phyloP scores from a whole-genome alignment of 2,797 vertebrate species.

The Todus mexicanus region DNA sequence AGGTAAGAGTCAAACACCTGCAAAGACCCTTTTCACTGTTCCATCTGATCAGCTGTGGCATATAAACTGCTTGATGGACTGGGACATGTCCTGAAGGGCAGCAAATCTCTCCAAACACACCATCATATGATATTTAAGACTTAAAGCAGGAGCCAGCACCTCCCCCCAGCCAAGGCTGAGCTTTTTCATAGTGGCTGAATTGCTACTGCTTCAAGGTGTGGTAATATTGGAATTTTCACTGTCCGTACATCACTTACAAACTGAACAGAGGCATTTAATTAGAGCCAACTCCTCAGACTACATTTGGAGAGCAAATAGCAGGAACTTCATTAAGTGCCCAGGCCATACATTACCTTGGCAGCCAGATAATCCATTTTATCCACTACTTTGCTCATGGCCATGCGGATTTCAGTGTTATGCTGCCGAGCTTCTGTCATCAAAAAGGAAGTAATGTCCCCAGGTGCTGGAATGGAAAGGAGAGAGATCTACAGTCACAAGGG shows the following conservation, averaged over 20 bases:
- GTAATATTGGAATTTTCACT: background rate
- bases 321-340: background rate
- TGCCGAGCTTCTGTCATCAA: constrained; percentile 95
- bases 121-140: rapidly evolving
- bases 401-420: constrained; percentile 92
- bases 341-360: constrained; percentile 78
- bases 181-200: background rate
- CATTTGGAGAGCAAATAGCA: background rate
- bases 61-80: rapidly evolving
- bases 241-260: background rate
- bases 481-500: background rate
- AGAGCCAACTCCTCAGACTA: background rate
- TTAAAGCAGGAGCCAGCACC: background rate
- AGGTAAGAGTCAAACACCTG: background rate
- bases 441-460: constrained; percentile 89
- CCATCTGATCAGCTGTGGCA: background rate
- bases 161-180: background rate
- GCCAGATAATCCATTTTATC: constrained; percentile 93
- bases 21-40: background rate
- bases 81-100: background rate
- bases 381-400: constrained; percentile 88
- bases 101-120: background rate
- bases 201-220: background rate
- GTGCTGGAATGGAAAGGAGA: constrained; percentile 66
- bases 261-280: background rate